phyloP scores from a whole-genome alignment of 1,140 invertebrate species.

The Drosophila tani region DNA sequence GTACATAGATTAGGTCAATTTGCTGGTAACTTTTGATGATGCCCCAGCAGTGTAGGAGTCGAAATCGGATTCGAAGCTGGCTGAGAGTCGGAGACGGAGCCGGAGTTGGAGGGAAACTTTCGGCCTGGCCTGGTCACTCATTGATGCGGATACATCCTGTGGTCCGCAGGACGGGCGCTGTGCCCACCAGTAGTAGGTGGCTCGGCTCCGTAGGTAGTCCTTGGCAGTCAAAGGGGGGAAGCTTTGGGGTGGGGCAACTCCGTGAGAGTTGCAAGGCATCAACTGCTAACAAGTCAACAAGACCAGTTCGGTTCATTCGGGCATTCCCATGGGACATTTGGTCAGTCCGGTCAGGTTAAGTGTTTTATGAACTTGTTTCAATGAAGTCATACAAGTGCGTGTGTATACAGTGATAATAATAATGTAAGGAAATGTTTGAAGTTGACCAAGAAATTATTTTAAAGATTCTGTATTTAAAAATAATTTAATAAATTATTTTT shows the following conservation, averaged over 20 bases:
- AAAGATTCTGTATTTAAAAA: not conserved
- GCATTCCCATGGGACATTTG: slow-evolving; percentile 67
- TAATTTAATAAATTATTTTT: too few species aligned
- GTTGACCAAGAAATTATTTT: too few species aligned
- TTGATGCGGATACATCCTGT: slow-evolving; percentile 78
- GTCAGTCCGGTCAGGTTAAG: slow-evolving; percentile 76
- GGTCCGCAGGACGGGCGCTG: slow-evolving; percentile 8
- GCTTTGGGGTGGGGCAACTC: not conserved
- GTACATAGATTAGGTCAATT: slow-evolving; percentile 63
- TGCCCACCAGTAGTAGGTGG: not conserved
- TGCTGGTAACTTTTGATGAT: slow-evolving; percentile 65
- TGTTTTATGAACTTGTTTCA: slow-evolving; percentile 83
- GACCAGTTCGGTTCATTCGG: slow-evolving; percentile 42
- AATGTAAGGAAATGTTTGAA: too few species aligned
- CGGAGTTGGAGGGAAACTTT: slow-evolving; percentile 54
- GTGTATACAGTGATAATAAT: slow-evolving; percentile 4
- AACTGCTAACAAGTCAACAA: slow-evolving; percentile 74
- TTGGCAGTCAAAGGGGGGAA: not conserved
- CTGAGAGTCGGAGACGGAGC: not conserved
- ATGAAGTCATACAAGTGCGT: slow-evolving; percentile 76
- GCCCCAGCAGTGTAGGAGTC: slow-evolving; percentile 27
- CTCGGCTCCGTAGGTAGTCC: slow-evolving; percentile 1
- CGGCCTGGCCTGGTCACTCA: slow-evolving; percentile 50
- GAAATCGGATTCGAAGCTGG: slow-evolving; percentile 34
- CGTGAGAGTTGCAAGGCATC: slow-evolving; percentile 15